phyloP scores from a whole-genome alignment of 2,797 vertebrate species.

The Limnodromus scolopaceus region DNA sequence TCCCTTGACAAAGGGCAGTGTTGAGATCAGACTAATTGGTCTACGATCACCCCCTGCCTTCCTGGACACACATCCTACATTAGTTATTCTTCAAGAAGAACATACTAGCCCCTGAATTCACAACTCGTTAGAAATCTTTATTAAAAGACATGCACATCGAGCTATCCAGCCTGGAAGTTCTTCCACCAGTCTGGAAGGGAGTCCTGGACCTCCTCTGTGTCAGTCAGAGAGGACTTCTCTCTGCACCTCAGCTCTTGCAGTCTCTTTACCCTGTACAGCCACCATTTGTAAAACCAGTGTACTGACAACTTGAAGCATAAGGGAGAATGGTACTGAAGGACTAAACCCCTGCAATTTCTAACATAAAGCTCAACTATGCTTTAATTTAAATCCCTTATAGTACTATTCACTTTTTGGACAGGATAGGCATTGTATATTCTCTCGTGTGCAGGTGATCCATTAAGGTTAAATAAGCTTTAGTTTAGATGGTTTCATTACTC shows the following conservation, averaged over 20 bases:
- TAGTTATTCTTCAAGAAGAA: background rate
- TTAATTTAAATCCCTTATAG: background rate
- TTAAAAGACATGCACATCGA: background rate
- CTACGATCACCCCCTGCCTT: background rate
- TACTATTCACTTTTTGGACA: background rate
- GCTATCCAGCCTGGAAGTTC: too few species aligned
- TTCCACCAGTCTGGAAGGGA: background rate
- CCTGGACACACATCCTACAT: background rate
- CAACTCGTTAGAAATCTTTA: background rate
- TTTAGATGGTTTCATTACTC: constrained; percentile 9
- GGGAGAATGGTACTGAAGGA: background rate
- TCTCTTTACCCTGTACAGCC: background rate
- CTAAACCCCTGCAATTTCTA: background rate
- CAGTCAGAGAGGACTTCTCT: too few species aligned
- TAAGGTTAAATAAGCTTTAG: background rate
- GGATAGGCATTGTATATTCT: background rate
- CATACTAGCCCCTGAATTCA: background rate
- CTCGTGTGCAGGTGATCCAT: background rate
- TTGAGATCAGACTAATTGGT: background rate
- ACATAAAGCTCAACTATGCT: background rate
- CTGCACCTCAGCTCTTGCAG: background rate
- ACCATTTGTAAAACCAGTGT: too few species aligned
- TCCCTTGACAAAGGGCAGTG: background rate
- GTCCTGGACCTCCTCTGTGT: background rate
- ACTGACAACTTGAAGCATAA: background rate